Evolutionary conservation across 2,888 invertebrate genomes (phyloP), one percentile per base, ranked within the genome.

Genomic region (Mamestra brassicae): DNA sequence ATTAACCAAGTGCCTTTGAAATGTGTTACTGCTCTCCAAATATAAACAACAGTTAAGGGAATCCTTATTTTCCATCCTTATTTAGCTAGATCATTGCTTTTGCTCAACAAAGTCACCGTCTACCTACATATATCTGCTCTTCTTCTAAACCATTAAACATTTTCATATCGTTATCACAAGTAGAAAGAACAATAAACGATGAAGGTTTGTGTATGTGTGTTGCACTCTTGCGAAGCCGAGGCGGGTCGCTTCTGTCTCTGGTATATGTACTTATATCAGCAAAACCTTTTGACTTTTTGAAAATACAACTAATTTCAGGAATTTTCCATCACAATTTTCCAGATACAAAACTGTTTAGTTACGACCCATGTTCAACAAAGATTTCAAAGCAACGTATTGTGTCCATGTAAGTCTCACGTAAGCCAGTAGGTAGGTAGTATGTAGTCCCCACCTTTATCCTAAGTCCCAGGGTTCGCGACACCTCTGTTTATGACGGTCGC

Each of bases 401-500:
- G 58, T 50, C 13, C 10, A 42, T 38, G 36, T 57, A 26, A 26
- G 47, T 11, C 47, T 72, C 36, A 36, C 13, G 15, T 38, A 13
- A 72, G 47, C 63, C 15, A 10, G 58, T 52, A 63, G 17, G 47
- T 64, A 65, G 15, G 45, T 66, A 64, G 45, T 66, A 64, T 38
- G 52, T 58, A 58, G 61, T 45, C 36, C 52, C 38, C 55, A 55
- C 71, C 74, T 79, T 61, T 45, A 55, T 66, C 70, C 80, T 76
- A 68, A 76, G 26, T 78, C 61, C 55, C 42, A 61, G 47, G 76
- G 76, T 66, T 47, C 38, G 57, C 72, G 66, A 66, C 80, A 72
- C 72, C 81, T 63, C 77, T 81, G 81, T 80, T 81, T 80, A 81
- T 72, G 80, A 80, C 81, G 81, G 77, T 81, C 66, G 52, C 72